Evolutionary conservation across 2,113 vertebrate species (phyloP).

Genomic region (Crypturellus undulatus): DNA sequence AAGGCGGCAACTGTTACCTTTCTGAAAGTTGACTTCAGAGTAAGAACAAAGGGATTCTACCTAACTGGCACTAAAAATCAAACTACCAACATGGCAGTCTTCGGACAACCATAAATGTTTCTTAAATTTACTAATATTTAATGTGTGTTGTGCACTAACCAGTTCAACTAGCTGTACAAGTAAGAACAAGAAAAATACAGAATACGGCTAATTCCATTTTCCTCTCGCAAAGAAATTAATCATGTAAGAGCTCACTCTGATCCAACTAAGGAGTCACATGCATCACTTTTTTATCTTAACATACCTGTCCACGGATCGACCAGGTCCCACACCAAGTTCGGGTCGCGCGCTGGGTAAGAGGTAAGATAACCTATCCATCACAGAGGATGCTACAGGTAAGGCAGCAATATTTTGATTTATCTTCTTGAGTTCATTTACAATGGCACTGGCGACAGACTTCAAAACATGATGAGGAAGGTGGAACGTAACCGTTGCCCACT

Average conservation of each 20-base stretch:
- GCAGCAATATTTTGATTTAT: constrained; percentile 99
- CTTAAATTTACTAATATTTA: neutral
- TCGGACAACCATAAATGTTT: neutral
- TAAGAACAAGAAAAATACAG: neutral
- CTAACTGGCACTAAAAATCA: neutral
- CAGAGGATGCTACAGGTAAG: constrained; percentile 97
- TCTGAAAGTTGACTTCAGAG: neutral
- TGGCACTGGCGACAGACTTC: constrained; percentile 92
- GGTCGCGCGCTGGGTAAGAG: constrained; percentile 96
- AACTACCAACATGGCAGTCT: neutral
- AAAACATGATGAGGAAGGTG: constrained; percentile 97
- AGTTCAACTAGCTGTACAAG: neutral
- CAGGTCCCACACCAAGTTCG: constrained; percentile 96
- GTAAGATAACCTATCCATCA: constrained; percentile 99
- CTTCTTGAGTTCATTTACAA: constrained; percentile 99
- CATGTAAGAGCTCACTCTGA: neutral
- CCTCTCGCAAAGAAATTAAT: neutral
- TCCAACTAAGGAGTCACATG: neutral
- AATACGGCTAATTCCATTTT: neutral
- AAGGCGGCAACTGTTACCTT: neutral
- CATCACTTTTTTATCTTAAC: neutral
- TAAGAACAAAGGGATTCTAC: neutral
- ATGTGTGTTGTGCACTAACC: fast-evolving
- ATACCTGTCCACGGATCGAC: constrained; percentile 97
- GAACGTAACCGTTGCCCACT: constrained; percentile 99